phyloP scores from a whole-genome alignment of 1,140 invertebrate genomes.

The Lamellibrachia luymesi region DNA sequence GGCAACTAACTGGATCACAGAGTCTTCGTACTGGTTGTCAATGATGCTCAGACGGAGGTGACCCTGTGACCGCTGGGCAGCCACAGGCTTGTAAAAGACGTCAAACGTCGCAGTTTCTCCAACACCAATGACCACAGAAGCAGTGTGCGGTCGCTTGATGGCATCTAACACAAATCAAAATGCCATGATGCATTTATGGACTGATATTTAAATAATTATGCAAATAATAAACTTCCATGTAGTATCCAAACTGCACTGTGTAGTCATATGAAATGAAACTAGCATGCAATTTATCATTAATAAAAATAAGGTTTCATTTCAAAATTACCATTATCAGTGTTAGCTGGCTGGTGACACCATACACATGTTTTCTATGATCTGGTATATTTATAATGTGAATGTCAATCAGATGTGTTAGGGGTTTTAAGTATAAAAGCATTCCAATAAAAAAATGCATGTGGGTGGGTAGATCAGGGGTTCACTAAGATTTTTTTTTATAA shows the following conservation, averaged over 20 bases:
- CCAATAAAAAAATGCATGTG: background rate
- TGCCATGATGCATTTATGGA: background rate
- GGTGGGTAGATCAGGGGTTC: too few relatives aligned
- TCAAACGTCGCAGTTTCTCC: conserved; percentile 48
- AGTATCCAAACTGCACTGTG: background rate
- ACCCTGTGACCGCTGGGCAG: conserved; percentile 48
- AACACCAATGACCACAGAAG: conserved; percentile 49
- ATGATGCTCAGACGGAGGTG: conserved; percentile 50
- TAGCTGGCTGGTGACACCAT: background rate
- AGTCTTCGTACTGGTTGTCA: conserved; percentile 58
- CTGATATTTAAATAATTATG: background rate
- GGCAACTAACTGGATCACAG: conserved; percentile 53
- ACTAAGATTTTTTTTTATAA: too few relatives aligned
- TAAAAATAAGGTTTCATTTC: background rate
- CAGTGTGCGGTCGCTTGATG: conserved; percentile 48
- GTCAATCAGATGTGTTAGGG: too few relatives aligned
- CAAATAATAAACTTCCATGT: conserved; percentile 1
- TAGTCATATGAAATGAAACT: background rate
- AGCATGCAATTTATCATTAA: background rate
- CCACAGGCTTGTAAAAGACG: conserved; percentile 43
- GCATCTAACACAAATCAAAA: background rate
- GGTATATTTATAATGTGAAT: background rate
- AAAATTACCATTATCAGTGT: background rate
- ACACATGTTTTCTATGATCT: too few relatives aligned
- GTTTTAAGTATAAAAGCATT: too few relatives aligned